These are phyloP conservation scores for Blennius ocellaris DNA, from an alignment of 2,113 vertebrate genomes.

Conservation along the genomic window DNA sequence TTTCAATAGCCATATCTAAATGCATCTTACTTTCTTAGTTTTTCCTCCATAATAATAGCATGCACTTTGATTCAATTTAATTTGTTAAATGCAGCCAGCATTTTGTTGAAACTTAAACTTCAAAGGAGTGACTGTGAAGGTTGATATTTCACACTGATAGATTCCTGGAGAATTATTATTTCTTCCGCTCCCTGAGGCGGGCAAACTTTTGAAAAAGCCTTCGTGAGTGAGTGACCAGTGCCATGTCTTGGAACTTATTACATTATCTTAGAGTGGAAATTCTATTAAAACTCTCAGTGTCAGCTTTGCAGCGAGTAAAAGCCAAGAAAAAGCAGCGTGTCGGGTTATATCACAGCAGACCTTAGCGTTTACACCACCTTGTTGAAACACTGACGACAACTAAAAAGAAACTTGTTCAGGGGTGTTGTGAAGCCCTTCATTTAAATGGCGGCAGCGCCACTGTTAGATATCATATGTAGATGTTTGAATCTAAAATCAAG, in stretches of 20 bases:
- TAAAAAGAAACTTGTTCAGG: background rate
- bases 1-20: too few relatives aligned
- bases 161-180: slow-evolving; percentile 13
- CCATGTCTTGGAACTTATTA: background rate
- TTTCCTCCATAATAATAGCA: slow-evolving; percentile 1
- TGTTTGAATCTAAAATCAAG: background rate
- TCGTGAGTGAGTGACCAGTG: background rate
- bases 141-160: slow-evolving; percentile 8
- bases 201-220: background rate
- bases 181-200: slow-evolving; percentile 1
- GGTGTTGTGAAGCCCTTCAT: background rate
- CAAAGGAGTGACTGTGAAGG: slow-evolving; percentile 21
- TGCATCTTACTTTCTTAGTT: too few relatives aligned
- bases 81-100: background rate
- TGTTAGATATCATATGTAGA: background rate
- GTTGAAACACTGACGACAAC: background rate
- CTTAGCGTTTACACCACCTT: background rate
- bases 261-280: background rate
- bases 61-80: slow-evolving; percentile 1
- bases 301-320: background rate
- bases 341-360: background rate
- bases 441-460: background rate
- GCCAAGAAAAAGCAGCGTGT: background rate
- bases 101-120: slow-evolving; percentile 23
- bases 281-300: slow-evolving; percentile 15